Percentiles rank a stretch among this genome's conserved stretches.
Conservation (phyloP, 1,140 invertebrate species). For the Formica exsecta region DNA sequence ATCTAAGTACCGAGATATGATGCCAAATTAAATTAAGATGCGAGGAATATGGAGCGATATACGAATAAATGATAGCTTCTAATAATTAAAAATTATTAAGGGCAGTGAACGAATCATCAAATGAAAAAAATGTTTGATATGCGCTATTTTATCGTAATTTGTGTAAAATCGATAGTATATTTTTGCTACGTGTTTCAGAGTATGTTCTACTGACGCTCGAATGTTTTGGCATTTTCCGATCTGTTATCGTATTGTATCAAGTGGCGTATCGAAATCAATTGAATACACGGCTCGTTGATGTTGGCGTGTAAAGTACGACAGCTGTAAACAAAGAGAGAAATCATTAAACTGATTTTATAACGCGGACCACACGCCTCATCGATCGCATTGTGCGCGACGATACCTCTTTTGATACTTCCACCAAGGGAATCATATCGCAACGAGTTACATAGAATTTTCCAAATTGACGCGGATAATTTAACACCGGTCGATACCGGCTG, state of each 20-base stretch:
- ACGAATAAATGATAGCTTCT: constrained; percentile 3
- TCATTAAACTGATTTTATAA: constrained; percentile 63
- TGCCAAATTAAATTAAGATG: background rate
- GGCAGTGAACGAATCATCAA: background rate
- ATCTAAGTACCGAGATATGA: constrained; percentile 7
- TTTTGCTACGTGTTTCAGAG: constrained; percentile 38
- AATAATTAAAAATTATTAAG: background rate
- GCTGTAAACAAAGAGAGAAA: constrained; percentile 64
- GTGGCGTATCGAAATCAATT: constrained; percentile 61
- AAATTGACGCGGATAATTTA: constrained; percentile 65
- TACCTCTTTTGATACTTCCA: constrained; percentile 51
- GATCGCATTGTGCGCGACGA: constrained; percentile 40
- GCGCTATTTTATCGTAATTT: constrained; percentile 3
- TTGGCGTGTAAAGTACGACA: constrained; percentile 55
- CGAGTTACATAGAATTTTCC: constrained; percentile 58
- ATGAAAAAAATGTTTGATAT: background rate
- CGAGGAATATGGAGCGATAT: background rate
- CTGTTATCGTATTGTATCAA: constrained; percentile 59
- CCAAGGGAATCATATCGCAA: constrained; percentile 55
- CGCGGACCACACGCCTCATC: constrained; percentile 50
- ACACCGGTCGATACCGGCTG: constrained; percentile 31
- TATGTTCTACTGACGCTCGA: constrained; percentile 15
- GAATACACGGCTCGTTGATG: constrained; percentile 55
- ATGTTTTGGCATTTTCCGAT: constrained; percentile 47
- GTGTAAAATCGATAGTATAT: constrained; percentile 2